Evolutionary conservation across 2,113 vertebrate species (phyloP).

Genomic region (Dinomys branickii): DNA sequence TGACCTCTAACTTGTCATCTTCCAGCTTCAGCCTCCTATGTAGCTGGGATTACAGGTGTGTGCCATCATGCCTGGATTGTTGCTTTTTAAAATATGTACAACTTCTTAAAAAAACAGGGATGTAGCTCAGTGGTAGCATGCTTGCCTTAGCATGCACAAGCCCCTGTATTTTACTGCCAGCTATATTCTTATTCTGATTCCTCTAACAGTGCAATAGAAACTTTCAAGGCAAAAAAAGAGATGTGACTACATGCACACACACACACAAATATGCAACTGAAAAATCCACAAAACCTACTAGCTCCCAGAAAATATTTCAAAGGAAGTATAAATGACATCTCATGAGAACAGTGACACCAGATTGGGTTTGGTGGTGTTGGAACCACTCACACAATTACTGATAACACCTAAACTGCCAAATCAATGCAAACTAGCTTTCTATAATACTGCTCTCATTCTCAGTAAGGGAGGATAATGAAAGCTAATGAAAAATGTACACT

Average conservation of each 20-base stretch:
- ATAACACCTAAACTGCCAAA: background rate
- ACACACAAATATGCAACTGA: background rate
- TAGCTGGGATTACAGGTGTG: background rate
- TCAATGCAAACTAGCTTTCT: constrained; percentile 23
- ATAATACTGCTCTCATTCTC: background rate
- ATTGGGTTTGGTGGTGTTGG: background rate
- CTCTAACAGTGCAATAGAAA: background rate
- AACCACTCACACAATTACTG: background rate
- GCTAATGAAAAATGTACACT: background rate
- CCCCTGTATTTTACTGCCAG: background rate
- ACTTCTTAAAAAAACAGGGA: background rate
- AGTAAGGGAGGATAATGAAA: constrained; percentile 19
- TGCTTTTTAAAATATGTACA: background rate
- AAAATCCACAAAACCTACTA: background rate
- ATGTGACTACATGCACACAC: background rate
- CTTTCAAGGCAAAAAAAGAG: background rate
- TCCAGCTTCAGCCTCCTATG: background rate
- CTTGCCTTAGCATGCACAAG: background rate
- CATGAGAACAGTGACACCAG: background rate
- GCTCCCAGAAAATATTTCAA: constrained; percentile 45
- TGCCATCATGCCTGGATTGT: background rate
- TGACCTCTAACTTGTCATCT: background rate
- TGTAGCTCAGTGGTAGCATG: background rate
- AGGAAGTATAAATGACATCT: constrained; percentile 21
- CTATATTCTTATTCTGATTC: background rate